phyloP scores from a whole-genome alignment of 2,888 invertebrate species.

The Ophioninae sp. region DNA sequence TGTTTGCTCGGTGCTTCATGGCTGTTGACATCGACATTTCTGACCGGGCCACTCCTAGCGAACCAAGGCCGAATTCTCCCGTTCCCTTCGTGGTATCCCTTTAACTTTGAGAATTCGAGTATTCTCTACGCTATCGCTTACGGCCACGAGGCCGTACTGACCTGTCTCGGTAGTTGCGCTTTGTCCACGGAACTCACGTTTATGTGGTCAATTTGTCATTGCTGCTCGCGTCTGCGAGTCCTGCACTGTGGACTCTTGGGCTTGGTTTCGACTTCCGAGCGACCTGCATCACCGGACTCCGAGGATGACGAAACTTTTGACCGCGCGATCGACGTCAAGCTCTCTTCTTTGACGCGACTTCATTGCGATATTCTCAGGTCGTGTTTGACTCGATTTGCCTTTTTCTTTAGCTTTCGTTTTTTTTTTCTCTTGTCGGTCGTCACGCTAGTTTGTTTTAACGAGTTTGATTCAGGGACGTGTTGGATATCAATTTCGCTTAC shows the following conservation, averaged over 20 bases:
- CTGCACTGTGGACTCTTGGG: constrained; percentile 29
- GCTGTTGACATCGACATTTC: constrained; percentile 50
- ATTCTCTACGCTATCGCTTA: constrained; percentile 56
- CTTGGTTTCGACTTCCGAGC: not conserved
- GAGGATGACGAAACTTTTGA: constrained; percentile 2
- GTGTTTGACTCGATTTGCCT: not conserved
- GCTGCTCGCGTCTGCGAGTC: constrained; percentile 59
- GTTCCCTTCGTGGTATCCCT: constrained; percentile 61
- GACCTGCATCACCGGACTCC: not conserved
- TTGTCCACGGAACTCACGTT: constrained; percentile 63
- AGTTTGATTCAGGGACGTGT: constrained; percentile 56
- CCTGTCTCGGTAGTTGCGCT: constrained; percentile 48
- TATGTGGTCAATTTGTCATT: constrained; percentile 60
- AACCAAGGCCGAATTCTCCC: constrained; percentile 42
- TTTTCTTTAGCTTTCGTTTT: not conserved
- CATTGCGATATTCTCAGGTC: constrained; percentile 61
- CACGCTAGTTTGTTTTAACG: not conserved
- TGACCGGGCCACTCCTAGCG: constrained; percentile 48
- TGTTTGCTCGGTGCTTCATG: constrained; percentile 54
- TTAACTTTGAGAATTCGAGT: constrained; percentile 56
- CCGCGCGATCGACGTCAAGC: constrained; percentile 3
- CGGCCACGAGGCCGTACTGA: constrained; percentile 46
- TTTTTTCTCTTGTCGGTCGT: not conserved
- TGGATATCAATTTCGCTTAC: constrained; percentile 58
- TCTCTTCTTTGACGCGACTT: constrained; percentile 53